Evolutionary conservation across 2,113 vertebrate genomes (phyloP).

Genomic region (Typhlomys cinereus): DNA sequence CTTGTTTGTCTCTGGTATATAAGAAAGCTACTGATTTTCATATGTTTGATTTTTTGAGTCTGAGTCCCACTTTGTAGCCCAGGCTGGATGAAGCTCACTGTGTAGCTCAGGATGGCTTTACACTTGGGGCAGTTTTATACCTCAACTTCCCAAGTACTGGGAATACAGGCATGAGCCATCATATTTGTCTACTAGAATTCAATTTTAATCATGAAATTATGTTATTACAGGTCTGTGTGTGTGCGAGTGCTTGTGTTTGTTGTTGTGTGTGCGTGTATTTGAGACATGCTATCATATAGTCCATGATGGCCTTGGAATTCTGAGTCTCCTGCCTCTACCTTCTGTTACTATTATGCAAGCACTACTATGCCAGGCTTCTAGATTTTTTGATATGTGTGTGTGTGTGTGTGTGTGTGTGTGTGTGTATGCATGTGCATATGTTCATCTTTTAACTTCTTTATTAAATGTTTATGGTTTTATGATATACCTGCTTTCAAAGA

Average conservation of each 20-base stretch:
- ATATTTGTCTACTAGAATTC: not conserved
- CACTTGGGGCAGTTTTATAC: not conserved
- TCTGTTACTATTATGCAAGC: not conserved
- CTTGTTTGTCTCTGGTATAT: too few relatives aligned
- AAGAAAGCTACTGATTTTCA: too few relatives aligned
- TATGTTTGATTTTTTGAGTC: not conserved
- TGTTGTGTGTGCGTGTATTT: not conserved
- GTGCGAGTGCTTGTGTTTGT: not conserved
- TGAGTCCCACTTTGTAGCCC: not conserved
- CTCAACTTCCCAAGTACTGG: not conserved
- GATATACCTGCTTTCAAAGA: slow-evolving; percentile 20
- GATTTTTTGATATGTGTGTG: too few relatives aligned
- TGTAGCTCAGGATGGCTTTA: not conserved
- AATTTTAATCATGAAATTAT: slow-evolving; percentile 27
- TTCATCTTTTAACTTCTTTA: not conserved
- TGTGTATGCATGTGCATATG: too few relatives aligned
- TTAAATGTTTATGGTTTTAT: slow-evolving; percentile 8
- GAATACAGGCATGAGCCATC: not conserved
- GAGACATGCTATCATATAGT: not conserved
- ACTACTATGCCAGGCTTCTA: not conserved
- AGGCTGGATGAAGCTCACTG: not conserved
- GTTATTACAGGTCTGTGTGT: not conserved
- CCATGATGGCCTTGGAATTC: not conserved
- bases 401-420: too few relatives aligned
- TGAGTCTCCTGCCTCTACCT: not conserved